Conservation (phyloP, 2,113 vertebrate species). For the Cheirogaleus medius region DNA sequence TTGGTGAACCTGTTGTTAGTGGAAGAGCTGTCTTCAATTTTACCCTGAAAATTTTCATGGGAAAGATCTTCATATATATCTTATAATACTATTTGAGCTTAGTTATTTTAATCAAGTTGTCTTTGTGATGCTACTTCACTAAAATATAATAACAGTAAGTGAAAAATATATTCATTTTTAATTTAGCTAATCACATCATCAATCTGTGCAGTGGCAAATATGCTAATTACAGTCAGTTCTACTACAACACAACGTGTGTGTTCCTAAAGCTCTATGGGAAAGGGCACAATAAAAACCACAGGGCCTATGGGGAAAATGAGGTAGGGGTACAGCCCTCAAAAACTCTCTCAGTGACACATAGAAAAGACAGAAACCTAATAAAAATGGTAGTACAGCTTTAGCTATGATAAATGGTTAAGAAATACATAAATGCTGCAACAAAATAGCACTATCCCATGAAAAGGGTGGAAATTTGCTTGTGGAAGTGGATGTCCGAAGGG, state of each 20-base stretch:
- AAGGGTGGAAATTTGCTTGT: not conserved
- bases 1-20: not conserved
- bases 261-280: not conserved
- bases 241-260: rapidly evolving
- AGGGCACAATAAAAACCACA: not conserved
- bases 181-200: not conserved
- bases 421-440: not conserved
- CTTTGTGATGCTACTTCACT: not conserved
- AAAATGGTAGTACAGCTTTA: not conserved
- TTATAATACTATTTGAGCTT: not conserved
- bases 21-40: not conserved
- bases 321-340: not conserved
- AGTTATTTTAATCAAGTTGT: not conserved
- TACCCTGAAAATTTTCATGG: not conserved
- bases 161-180: not conserved
- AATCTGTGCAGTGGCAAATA: not conserved
- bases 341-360: not conserved
- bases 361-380: not conserved
- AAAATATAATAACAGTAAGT: not conserved
- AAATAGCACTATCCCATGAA: not conserved
- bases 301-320: not conserved
- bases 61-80: not conserved
- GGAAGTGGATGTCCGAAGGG: not conserved
- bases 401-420: not conserved
- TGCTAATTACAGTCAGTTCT: not conserved